Base-by-base conservation (phyloP, 37 sponge, comb jelly and placozoan species). In the Beroe forskalii region DNA sequence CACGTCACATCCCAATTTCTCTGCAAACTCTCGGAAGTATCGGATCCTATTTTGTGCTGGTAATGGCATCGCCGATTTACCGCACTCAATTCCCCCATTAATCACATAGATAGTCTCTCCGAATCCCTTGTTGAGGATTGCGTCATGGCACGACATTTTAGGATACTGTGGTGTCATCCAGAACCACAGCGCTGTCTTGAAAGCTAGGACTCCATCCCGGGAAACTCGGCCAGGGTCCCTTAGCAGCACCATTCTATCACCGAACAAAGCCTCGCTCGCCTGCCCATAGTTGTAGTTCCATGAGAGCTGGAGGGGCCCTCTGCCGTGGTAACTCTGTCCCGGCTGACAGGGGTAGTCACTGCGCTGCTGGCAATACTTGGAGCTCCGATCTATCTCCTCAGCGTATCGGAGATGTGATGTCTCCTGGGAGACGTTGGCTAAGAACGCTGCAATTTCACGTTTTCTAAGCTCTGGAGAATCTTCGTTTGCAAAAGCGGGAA, bases 91-190 rank as follows among this genome's bases (percentile, higher is more conserved):
- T 17, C 72, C 72, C 32, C 72, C 72, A 69, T 69, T 69, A 14
- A 69, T 69, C 14, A 36, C 32, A 6, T 69, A 33, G 72, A 36
- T 69, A 36, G 72, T 69, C 4, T 27, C 72, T 36, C 72, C 72
- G 32, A 69, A 69, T 69, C 72, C 72, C 6, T 9, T 69, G 28
- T 17, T 32, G 32, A 32, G 27, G 12, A 69, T 69, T 32, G 72
- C 72, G 32, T 69, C 72, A 17, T 69, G 72, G 17, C 72, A 69
- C 12, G 72, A 69, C 19, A 32, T 27, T 69, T 69, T 69, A 3
- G 72, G 72, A 33, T 1, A 17, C 72, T 69, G 72, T 31, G 72
- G 36, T 69, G 72, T 69, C 72, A 69, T 69, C 72, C 72, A 69
- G 17, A 69, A 69, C 72, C 72, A 69, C 9, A 69, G 39, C 2